A percentile compares a stretch with the other conserved stretches of the same genome.
Evolutionary conservation across 2,797 vertebrate genomes (phyloP).

Genomic region (Acridotheres tristis): DNA sequence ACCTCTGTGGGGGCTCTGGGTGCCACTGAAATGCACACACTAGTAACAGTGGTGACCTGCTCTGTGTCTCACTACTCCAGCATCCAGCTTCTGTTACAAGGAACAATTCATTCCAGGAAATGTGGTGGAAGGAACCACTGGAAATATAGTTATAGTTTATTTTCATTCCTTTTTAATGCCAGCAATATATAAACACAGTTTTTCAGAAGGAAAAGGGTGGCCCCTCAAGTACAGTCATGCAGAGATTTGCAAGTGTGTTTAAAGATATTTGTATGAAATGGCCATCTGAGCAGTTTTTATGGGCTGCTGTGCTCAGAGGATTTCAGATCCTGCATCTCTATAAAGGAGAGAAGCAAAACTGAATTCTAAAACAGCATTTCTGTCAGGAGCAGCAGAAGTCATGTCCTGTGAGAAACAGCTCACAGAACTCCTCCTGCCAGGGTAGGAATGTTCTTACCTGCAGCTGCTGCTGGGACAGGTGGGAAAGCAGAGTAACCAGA

Average conservation of each 20-base stretch:
- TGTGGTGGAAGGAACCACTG: neutral
- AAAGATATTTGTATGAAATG: neutral
- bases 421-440: neutral
- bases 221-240: neutral
- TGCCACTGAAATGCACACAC: neutral
- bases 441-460: neutral
- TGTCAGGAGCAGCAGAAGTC: neutral
- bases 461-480: neutral
- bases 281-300: neutral
- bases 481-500: neutral
- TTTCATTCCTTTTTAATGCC: neutral
- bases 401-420: neutral
- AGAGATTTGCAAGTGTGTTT: neutral
- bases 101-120: constrained; percentile 8
- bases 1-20: neutral
- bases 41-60: neutral
- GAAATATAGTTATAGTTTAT: neutral
- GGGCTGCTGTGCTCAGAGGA: neutral
- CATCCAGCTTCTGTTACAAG: neutral
- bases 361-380: neutral
- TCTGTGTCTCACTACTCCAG: neutral
- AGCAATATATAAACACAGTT: neutral
- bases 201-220: neutral
- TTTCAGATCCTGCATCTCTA: neutral
- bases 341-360: neutral